Conservation (phyloP, 2,113 vertebrate genomes). For the Bufo gargarizans region DNA sequence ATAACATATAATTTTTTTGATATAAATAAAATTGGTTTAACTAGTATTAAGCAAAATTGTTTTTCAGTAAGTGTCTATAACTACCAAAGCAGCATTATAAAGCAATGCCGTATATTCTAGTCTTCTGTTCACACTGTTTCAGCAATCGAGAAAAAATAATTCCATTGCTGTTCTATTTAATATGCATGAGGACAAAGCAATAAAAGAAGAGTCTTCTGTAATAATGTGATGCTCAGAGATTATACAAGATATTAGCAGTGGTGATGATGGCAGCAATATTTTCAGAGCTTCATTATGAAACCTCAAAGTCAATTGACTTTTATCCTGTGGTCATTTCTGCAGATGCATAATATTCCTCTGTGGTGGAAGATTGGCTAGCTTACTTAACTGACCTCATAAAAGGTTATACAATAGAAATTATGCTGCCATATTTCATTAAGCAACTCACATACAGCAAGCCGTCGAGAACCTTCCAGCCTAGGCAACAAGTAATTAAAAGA, state of each 20-base stretch:
- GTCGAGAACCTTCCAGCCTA: background rate
- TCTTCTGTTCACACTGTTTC: background rate
- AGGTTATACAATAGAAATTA: background rate
- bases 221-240: constrained; percentile 38
- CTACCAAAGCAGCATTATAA: background rate
- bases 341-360: constrained; percentile 25
- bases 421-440: constrained; percentile 14
- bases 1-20: too few relatives aligned
- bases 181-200: constrained; percentile 37
- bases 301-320: constrained; percentile 27
- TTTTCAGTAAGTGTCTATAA: background rate
- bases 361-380: background rate
- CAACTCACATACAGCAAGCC: background rate
- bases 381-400: constrained; percentile 13
- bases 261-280: background rate
- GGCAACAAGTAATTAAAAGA: background rate
- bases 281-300: constrained; percentile 19
- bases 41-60: background rate
- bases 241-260: constrained; percentile 25
- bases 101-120: background rate
- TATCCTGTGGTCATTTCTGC: constrained; percentile 4
- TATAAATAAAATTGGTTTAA: too few relatives aligned
- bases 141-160: constrained; percentile 6
- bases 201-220: constrained; percentile 22
- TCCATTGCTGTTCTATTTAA: constrained; percentile 16